Evolutionary conservation across 2,113 vertebrate genomes (phyloP).

Genomic region (Trematocara stigmaticum): DNA sequence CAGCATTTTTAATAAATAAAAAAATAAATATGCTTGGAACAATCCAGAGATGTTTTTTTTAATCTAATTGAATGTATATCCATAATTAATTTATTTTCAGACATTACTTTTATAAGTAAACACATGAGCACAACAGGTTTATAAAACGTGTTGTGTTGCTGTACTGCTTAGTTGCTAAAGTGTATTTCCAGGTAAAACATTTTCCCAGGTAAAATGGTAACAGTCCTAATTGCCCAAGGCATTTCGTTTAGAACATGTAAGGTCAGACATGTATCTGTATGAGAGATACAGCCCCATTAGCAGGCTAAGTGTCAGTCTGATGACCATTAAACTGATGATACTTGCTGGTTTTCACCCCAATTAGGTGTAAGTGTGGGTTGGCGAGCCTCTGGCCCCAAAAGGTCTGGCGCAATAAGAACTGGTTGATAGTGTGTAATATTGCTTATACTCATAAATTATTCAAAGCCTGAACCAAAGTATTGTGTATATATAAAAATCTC

Average conservation of each 20-base stretch:
- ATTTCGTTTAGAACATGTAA: not conserved
- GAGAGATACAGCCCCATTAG: conserved; percentile 10
- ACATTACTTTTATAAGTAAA: not conserved
- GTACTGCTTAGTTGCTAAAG: not conserved
- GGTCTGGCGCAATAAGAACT: not conserved
- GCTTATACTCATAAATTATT: not conserved
- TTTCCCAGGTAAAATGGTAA: not conserved
- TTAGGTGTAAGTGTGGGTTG: conserved; percentile 1
- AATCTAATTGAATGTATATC: not conserved
- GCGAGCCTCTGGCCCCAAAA: not conserved
- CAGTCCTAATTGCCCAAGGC: conserved; percentile 16
- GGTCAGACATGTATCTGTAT: not conserved
- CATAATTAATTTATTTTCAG: not conserved
- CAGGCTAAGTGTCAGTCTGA: conserved; percentile 14
- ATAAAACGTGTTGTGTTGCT: not conserved
- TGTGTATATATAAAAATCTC: not conserved
- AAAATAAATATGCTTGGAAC: not conserved
- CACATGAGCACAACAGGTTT: not conserved
- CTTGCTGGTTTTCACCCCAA: conserved; percentile 1
- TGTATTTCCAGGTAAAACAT: not conserved
- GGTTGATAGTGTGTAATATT: not conserved
- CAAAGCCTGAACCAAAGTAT: not conserved
- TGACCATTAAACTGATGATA: conserved; percentile 17
- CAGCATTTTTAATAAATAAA: not conserved
- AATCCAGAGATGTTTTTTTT: fast-evolving